phyloP scores from a whole-genome alignment of 2,797 vertebrate genomes.

The Dromococcyx pavoninus region DNA sequence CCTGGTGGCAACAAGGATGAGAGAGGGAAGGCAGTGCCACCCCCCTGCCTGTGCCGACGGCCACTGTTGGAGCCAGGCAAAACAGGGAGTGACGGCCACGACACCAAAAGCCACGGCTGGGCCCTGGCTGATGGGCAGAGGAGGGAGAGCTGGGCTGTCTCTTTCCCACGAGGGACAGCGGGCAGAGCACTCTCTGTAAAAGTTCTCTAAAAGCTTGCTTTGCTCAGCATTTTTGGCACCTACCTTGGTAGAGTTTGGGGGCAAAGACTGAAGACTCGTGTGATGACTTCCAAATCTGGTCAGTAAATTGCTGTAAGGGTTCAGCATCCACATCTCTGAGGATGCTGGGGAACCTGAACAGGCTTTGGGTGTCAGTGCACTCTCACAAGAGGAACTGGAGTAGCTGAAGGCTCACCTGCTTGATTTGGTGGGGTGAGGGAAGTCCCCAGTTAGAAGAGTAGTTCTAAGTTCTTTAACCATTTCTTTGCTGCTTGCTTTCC shows the following conservation, averaged over 20 bases:
- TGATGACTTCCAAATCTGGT: not conserved
- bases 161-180: accelerated
- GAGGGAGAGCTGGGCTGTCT: not conserved
- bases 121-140: not conserved
- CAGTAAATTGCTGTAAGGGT: not conserved
- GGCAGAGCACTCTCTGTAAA: not conserved
- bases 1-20: not conserved
- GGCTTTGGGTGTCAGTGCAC: not conserved
- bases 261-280: not conserved
- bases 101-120: not conserved
- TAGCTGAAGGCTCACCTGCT: not conserved
- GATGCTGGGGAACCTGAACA: not conserved
- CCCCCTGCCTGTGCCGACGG: not conserved
- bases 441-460: not conserved
- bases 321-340: not conserved
- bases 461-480: not conserved
- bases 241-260: not conserved
- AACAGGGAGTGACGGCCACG: accelerated
- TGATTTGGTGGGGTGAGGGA: not conserved
- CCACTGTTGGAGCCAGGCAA: not conserved
- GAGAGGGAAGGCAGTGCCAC: not conserved
- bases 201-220: not conserved
- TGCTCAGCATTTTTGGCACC: not conserved
- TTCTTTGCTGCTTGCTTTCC: not conserved
- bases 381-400: not conserved